Base-by-base conservation (phyloP, 1,140 invertebrate species). In the Camponotus floridanus region DNA sequence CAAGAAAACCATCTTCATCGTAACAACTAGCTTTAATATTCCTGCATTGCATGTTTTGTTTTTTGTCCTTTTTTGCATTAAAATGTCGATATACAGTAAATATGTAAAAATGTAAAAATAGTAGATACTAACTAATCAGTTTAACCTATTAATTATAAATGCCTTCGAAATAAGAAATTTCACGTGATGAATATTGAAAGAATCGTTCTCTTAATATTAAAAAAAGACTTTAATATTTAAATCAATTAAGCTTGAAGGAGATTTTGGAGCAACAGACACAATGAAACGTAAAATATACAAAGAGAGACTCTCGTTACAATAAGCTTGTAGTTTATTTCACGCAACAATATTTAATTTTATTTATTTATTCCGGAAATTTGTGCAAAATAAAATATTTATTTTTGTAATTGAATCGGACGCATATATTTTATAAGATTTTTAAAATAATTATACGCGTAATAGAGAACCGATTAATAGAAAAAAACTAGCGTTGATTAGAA, bases 1-100 rank as follows among this genome's bases (percentile, higher is more conserved):
- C 85, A 90, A 92, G 91, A 91, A 92, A 89, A 91, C 91, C 90
- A 91, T 93, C 94, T 94, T 94, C 93, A 94, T 94, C 90, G 80
- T 88, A 79, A 85, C 57, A 45, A 83, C 79, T 76, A 48, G 57
- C 86, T 87, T 86, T 88, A 86, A 85, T 89, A 90, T 76, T 68
- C 39, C n/a, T 13, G 7, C 21, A 79, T 15, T 18, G 1, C 11
- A 68, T 76, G n/a, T 9, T 36, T 33, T n/a, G 2, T 31, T 73
- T 31, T 68, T 55, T 48, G 15, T 79, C 21, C 6, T 4, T 36
- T 74, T 42, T 21, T 45, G 4, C 9, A 0, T 59, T 45, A 73
- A 55, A 55, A 55, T 15, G 0, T 57, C 4, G 7, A 65, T 11
- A 76, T n/a, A 1, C 2, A 59, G 8, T 5, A 7, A 45, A 73